Evolutionary conservation across 1,140 invertebrate genomes (phyloP), one percentile per base, ranked within the genome.

Genomic region (Drosophila athabasca): DNA sequence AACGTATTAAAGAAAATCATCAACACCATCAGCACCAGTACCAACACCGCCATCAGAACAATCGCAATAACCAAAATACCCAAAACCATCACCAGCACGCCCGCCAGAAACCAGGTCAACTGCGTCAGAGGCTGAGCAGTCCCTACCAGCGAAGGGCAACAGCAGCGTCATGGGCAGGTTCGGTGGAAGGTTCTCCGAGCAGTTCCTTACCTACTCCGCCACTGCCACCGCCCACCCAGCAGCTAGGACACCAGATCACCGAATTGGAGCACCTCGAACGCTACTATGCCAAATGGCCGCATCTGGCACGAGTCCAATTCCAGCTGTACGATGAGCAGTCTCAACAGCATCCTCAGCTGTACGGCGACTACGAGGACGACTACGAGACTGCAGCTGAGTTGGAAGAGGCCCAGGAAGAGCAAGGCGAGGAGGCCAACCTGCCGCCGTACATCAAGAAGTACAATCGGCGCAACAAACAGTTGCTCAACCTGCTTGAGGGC

Each of bases 391-490:
- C 87, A n/a, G 87, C 87, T 6, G 87, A 88, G 15, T 35, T 79
- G 54, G 80, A 90, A 53, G 80, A 90, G 57, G 83, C 79, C 0
- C 76, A 85, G 51, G 79, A 79, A 53, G 76, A 78, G 11, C 70
- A 79, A 9, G 76, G 73, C 26, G 89, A 76, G 13, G 90, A 91
- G 52, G 85, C 82, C 11, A 81, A 91, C 54, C 57, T 91, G 49
- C 90, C 90, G 48, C 90, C 90, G 2, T 91, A 91, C 29, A 91
- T 91, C 31, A 90, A 90, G 49, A 91, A 91, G 24, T 91, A 90
- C 46, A 91, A 90, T 61, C 48, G 90, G 6, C 65, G 90, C 11
- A 91, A 91, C 50, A 91, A 91, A 50, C 90, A 91, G 54, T 55
- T 91, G 15, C 59, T 90, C 2, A 90, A 91, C 48, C 68, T 91